A percentile compares a stretch with the other conserved stretches of the same genome.
Evolutionary conservation across 35 echinoderm and acorn worm genomes (phyloP).

Genomic region (Apostichopus parvimensis): DNA sequence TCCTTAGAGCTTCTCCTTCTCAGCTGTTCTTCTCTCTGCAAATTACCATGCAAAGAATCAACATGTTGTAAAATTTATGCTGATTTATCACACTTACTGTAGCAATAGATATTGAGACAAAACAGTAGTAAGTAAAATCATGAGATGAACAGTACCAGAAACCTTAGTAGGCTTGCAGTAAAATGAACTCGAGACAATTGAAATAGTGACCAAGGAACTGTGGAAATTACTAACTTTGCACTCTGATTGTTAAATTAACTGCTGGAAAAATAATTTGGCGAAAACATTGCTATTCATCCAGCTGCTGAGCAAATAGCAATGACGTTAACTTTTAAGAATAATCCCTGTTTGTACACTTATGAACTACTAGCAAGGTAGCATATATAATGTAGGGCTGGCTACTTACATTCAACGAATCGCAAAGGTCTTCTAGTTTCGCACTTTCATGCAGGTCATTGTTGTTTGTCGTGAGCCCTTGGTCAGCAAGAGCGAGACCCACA

Average conservation of each 20-base stretch:
- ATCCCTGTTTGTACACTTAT: background rate
- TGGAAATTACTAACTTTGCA: too few species aligned
- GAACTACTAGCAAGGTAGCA: background rate
- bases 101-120: too few species aligned
- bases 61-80: too few species aligned
- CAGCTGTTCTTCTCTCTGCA: background rate
- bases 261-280: background rate
- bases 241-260: background rate
- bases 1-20: background rate
- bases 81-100: too few species aligned
- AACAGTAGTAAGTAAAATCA: too few species aligned
- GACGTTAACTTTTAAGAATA: background rate
- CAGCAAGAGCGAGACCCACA: conserved; percentile 3
- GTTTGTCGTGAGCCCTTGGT: background rate
- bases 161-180: too few species aligned
- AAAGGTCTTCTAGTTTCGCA: background rate
- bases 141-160: too few species aligned
- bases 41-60: too few species aligned
- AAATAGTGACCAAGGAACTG: too few species aligned
- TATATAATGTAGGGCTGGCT: background rate
- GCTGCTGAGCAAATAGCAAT: background rate
- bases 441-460: background rate
- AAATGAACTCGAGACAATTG: too few species aligned
- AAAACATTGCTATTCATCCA: too few species aligned
- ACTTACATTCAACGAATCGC: background rate